Base-by-base conservation (phyloP, 2,888 invertebrate species). In the Mechanitis mazaeus region DNA sequence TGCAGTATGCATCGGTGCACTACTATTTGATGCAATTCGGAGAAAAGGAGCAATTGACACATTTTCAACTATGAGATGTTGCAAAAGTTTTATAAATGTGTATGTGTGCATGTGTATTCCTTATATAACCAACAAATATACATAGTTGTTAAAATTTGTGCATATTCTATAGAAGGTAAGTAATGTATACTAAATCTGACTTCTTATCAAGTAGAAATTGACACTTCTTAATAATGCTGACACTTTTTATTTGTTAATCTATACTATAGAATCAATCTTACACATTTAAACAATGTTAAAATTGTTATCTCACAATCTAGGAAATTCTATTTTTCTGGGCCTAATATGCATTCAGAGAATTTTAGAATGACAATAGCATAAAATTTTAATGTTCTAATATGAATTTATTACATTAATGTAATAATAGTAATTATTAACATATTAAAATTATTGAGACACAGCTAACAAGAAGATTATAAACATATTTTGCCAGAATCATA, bases 111-210 rank as follows among this genome's bases (percentile, higher is more conserved):
- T 62, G 59, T 64, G 61, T 65, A 63, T 59, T 62, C 58, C 65
- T 61, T 67, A 64, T 67, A 63, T 72, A 70, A 72, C 68, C 69
- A 59, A 60, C 33, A 65, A 64, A 64, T 61, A 66, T 58, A 57
- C 61, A 68, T 69, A 69, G 66, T 65, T 60, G 62, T 66, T 66
- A 57, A 60, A 63, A 58, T 55, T 56, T 53, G 61, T 65, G 56
- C 61, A 61, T 62, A 60, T 66, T 56, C 58, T 68, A 60, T 70
- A 67, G 64, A 55, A 58, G 63, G 66, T 72, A 72, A 72, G 68
- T 69, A 69, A 68, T 68, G 72, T 80, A 80, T 83, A 82, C 78
- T 82, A 81, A 84, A 78, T 75, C 76, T 84, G 76, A 80, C 79
- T 80, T 79, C 75, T 81, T 75, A 71, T 78, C 79, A 75, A 57